These are phyloP conservation scores for Periophthalmodon schlosseri DNA, from an alignment of 2,113 vertebrate species.

Conservation along the genomic window DNA sequence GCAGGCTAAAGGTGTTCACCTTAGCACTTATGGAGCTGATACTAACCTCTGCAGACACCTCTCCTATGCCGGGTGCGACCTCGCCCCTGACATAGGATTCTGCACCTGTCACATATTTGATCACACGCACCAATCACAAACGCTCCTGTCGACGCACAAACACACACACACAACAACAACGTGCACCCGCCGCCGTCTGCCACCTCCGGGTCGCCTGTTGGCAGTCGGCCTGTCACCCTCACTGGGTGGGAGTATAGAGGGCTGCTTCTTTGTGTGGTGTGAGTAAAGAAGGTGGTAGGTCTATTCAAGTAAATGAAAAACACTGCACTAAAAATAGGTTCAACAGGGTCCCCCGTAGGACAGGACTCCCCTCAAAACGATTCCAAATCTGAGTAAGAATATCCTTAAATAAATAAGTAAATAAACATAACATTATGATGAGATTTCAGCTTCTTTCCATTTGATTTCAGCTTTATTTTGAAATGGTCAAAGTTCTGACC, in stretches of 20 bases:
- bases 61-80: conserved; percentile 72
- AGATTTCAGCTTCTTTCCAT: too few relatives aligned
- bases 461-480: too few relatives aligned
- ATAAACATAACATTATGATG: too few relatives aligned
- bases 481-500: too few relatives aligned
- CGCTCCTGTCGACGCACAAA: conserved; percentile 7
- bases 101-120: conserved; percentile 58
- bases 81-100: conserved; percentile 72
- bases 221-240: conserved; percentile 45
- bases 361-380: too few relatives aligned
- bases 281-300: conserved; percentile 22
- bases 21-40: conserved; percentile 87
- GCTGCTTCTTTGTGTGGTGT: conserved; percentile 50
- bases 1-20: conserved; percentile 73
- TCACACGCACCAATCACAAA: conserved; percentile 38
- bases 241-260: conserved; percentile 38
- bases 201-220: conserved; percentile 52
- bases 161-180: conserved; percentile 36
- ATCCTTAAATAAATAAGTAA: too few relatives aligned
- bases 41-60: conserved; percentile 85
- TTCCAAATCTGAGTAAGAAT: too few relatives aligned
- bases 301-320: neutral
- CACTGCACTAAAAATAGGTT: too few relatives aligned
- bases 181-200: conserved; percentile 39
- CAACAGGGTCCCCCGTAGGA: too few relatives aligned